Conservation (phyloP, 2,113 vertebrate genomes). For the Amphiprion percula region DNA sequence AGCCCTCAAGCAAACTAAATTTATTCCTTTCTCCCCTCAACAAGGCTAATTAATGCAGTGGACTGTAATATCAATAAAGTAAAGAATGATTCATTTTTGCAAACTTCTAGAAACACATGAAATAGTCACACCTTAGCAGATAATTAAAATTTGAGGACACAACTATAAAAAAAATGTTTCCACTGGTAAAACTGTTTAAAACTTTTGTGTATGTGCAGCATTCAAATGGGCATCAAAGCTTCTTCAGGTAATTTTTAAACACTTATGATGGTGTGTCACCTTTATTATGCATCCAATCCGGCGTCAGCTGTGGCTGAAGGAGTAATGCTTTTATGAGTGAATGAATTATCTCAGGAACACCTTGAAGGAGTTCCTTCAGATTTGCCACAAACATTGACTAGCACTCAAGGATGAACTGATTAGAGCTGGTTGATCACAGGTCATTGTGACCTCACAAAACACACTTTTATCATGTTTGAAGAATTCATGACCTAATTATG, state of each 20-base stretch:
- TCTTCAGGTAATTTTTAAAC: background rate
- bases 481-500: too few relatives aligned
- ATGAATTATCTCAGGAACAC: too few relatives aligned
- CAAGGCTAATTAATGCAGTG: background rate
- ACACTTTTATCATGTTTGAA: too few relatives aligned
- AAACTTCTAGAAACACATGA: background rate
- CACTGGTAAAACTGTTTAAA: background rate
- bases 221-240: background rate
- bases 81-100: background rate
- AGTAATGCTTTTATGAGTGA: too few relatives aligned
- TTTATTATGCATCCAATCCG: too few relatives aligned
- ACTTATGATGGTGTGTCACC: too few relatives aligned
- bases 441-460: too few relatives aligned
- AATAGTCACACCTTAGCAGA: background rate
- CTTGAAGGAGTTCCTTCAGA: too few relatives aligned
- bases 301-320: too few relatives aligned
- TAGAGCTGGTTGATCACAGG: too few relatives aligned
- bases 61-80: background rate
- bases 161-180: background rate
- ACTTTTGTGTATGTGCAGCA: background rate
- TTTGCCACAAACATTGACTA: too few relatives aligned
- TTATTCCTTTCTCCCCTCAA: background rate
- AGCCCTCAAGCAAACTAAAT: constrained; percentile 11
- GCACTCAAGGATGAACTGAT: too few relatives aligned
- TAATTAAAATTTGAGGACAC: background rate